Conservation (phyloP, 2,797 vertebrate genomes). For the Muscicapa striata region DNA sequence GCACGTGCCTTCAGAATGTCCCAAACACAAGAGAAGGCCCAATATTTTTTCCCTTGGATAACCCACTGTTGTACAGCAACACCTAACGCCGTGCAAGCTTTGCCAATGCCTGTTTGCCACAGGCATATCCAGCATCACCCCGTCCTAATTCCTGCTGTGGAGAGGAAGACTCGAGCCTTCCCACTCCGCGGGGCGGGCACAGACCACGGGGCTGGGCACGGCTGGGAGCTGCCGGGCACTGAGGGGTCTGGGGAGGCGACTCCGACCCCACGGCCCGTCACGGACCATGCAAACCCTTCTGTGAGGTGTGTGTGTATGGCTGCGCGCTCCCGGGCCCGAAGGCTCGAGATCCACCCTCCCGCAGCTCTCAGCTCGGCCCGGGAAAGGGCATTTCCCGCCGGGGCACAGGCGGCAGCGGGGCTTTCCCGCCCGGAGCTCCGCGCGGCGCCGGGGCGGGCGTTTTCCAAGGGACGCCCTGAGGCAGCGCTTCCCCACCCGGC, state of each 20-base stretch:
- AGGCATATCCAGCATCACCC: fast-evolving
- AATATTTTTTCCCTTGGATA: fast-evolving
- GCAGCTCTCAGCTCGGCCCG: not conserved
- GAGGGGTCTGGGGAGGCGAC: not conserved
- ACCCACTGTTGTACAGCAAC: fast-evolving
- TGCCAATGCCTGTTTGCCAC: fast-evolving
- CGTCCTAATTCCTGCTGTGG: fast-evolving
- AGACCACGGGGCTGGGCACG: fast-evolving
- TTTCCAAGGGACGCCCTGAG: not conserved
- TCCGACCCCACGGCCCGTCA: not conserved
- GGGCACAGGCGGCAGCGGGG: not conserved
- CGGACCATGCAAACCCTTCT: not conserved
- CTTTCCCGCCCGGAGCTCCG: not conserved
- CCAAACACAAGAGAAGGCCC: not conserved
- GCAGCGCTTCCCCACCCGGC: not conserved
- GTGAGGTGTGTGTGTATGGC: fast-evolving
- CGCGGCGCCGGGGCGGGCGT: not conserved
- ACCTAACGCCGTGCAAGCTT: fast-evolving
- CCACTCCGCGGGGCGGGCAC: not conserved
- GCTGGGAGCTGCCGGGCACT: not conserved
- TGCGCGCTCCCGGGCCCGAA: fast-evolving
- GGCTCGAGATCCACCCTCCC: not conserved
- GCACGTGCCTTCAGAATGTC: fast-evolving
- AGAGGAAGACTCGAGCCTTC: not conserved
- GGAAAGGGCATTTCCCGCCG: not conserved